Conservation (phyloP, 2,888 invertebrate species). For the Aporophyla lueneburgensis region DNA sequence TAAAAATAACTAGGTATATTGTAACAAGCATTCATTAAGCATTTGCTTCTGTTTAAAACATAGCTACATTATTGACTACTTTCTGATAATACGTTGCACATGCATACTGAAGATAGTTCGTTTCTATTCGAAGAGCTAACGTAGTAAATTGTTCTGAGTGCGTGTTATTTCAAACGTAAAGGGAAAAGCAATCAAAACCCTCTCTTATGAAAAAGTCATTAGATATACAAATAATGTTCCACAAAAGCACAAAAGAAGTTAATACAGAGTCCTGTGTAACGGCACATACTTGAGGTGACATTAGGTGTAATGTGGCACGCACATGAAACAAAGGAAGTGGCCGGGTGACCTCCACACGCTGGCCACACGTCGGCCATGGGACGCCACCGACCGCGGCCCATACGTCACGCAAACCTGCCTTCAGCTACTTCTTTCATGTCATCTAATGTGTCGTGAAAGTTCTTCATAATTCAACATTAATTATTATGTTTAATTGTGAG, state of each 20-base stretch:
- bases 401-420: slow-evolving; percentile 46
- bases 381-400: neutral
- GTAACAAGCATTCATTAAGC: slow-evolving; percentile 6
- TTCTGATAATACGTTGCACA: neutral
- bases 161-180: slow-evolving; percentile 32
- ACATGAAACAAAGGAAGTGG: slow-evolving; percentile 56
- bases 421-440: slow-evolving; percentile 30
- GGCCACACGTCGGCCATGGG: slow-evolving; percentile 17
- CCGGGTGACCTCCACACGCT: slow-evolving; percentile 39
- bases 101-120: neutral
- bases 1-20: slow-evolving; percentile 16
- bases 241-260: slow-evolving; percentile 53
- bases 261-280: slow-evolving; percentile 47
- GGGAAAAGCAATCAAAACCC: slow-evolving; percentile 48
- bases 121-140: neutral
- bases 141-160: neutral
- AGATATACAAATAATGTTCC: slow-evolving; percentile 48
- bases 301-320: slow-evolving; percentile 56
- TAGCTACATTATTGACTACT: neutral
- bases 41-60: slow-evolving; percentile 5
- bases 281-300: slow-evolving; percentile 48
- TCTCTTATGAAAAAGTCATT: slow-evolving; percentile 49
- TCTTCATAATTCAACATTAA: slow-evolving; percentile 38
- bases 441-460: slow-evolving; percentile 22
- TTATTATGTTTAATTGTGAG: neutral